Evolutionary conservation across 2,888 invertebrate genomes (phyloP), one percentile per base, ranked within the genome.

Genomic region (Dryobotodes eremita): DNA sequence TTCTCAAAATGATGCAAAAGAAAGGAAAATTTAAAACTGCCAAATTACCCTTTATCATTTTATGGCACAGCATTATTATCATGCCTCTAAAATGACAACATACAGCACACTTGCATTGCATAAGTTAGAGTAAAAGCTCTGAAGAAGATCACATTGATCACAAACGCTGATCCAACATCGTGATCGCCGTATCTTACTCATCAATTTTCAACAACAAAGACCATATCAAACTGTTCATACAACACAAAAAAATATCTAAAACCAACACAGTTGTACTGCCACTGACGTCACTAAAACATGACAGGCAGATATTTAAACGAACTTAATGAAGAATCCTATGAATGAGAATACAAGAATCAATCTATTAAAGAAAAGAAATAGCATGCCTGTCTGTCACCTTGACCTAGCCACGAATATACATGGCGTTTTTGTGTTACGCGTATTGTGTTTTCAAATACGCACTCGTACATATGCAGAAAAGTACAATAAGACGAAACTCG

Each of bases 401-500:
- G 79, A 82, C 83, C 79, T 61, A 79, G 57, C 71, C 48, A 61
- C 59, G 75, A 66, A 74, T 69, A n/a, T 77, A 68, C 69, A 86
- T 82, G 78, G 73, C 73, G 74, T 84, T 86, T 89, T 80, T 64
- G 72, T 79, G 78, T 71, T 79, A 77, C 53, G 57, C 42, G 73
- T 68, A 85, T 79, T 88, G 79, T 85, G 68, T 59, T 81, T 81
- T 79, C 71, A 81, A 79, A 79, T 80, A 72, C 23, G 2, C 36
- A 5, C 7, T 59, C 53, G 55, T 70, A 70, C 71, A 46, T 53
- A 13, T 75, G 87, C 86, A 84, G 65, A 89, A 89, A 86, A 72
- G 15, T 81, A 89, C 86, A 81, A 86, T 84, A 79, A 82, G 55
- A 76, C 72, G 65, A 85, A 77, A 82, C 59, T 68, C 66, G 88